Conservation (phyloP, 1,140 invertebrate genomes). For the Drosophila funebris region DNA sequence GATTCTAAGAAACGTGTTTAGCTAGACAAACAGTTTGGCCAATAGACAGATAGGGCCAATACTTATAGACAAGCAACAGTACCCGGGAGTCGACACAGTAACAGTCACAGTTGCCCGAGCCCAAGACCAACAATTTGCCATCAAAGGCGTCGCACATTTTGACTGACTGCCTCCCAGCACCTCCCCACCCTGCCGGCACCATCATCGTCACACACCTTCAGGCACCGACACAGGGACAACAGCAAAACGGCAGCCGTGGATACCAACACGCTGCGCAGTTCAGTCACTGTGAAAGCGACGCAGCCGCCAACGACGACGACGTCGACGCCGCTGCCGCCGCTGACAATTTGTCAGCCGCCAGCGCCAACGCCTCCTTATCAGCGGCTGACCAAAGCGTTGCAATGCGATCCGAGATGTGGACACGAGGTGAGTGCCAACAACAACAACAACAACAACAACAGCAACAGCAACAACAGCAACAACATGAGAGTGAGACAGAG, state of each 20-base stretch:
- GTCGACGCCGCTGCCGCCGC: conserved; percentile 48
- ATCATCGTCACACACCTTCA: conserved; percentile 1
- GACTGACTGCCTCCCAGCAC: conserved; percentile 13
- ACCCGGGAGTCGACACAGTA: neutral
- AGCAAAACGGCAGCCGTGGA: conserved; percentile 83
- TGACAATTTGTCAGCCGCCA: conserved; percentile 74
- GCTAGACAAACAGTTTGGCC: conserved; percentile 21
- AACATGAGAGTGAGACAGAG: neutral
- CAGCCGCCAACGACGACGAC: conserved; percentile 22
- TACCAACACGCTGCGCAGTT: conserved; percentile 76
- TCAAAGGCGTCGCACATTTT: conserved; percentile 24
- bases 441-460: conserved; percentile 13
- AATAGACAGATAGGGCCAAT: conserved; percentile 9
- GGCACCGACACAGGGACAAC: conserved; percentile 50
- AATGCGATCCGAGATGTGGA: conserved; percentile 83
- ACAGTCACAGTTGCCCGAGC: no score
- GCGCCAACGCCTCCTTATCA: conserved; percentile 82
- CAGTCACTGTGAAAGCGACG: conserved; percentile 62
- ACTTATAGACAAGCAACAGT: conserved; percentile 14
- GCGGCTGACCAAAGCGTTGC: conserved; percentile 83
- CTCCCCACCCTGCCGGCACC: neutral
- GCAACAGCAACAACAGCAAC: neutral
- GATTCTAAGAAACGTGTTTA: conserved; percentile 15
- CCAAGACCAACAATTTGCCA: conserved; percentile 39
- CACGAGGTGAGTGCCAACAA: conserved; percentile 79